Evolutionary conservation across 2,113 vertebrate genomes (phyloP).

Genomic region (Xenopus laevis): DNA sequence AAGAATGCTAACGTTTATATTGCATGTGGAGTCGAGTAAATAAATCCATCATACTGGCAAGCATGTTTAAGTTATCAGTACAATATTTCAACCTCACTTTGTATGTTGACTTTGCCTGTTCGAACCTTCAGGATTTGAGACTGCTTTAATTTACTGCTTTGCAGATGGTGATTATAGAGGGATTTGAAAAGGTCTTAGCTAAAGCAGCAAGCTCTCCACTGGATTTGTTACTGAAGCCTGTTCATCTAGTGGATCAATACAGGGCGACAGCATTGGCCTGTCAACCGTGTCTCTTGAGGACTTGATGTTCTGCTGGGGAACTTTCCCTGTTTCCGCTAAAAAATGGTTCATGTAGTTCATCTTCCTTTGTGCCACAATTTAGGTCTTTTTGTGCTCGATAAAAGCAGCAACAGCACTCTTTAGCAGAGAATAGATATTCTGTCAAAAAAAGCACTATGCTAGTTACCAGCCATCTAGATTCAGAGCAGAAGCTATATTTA

Average conservation of each 20-base stretch:
- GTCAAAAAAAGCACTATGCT: constrained; percentile 30
- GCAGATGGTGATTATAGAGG: constrained; percentile 55
- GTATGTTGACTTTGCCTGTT: constrained; percentile 48
- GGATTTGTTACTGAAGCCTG: constrained; percentile 54
- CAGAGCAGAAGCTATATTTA: constrained; percentile 37
- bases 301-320: constrained; percentile 40
- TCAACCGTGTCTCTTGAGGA: constrained; percentile 46
- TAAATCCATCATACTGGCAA: constrained; percentile 53
- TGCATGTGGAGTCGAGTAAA: too few relatives aligned
- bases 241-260: constrained; percentile 59
- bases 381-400: constrained; percentile 6
- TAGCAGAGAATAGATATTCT: constrained; percentile 36
- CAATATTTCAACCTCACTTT: constrained; percentile 56
- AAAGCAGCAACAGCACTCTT: constrained; percentile 19
- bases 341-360: background rate
- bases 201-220: constrained; percentile 51
- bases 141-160: constrained; percentile 62
- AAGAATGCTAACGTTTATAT: too few relatives aligned
- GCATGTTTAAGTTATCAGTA: constrained; percentile 47
- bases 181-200: constrained; percentile 65
- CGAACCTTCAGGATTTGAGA: constrained; percentile 54
- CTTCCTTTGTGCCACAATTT: constrained; percentile 19
- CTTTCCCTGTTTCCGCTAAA: constrained; percentile 45
- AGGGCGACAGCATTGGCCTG: constrained; percentile 46
- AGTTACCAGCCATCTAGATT: constrained; percentile 18